Conservation (phyloP, 2,888 invertebrate genomes). For the Caenorhabditis imperialis region DNA sequence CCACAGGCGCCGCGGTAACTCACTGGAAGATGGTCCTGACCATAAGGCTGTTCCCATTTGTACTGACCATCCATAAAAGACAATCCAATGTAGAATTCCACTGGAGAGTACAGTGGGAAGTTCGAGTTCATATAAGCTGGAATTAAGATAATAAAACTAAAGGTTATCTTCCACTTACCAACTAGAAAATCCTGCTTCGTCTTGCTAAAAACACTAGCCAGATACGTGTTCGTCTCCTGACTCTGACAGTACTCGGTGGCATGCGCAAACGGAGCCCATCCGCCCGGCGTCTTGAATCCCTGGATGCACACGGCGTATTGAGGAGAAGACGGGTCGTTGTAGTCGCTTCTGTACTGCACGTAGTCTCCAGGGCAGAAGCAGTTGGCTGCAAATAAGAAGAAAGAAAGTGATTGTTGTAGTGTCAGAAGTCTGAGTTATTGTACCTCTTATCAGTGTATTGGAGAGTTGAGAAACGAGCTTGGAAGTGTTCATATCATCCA, state of each 20-base stretch:
- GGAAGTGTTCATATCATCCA: slow-evolving; percentile 28
- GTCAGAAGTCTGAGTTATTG: background rate
- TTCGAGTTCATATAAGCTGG: slow-evolving; percentile 11
- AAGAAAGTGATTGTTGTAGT: background rate
- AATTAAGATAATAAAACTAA: background rate
- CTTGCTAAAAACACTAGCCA: slow-evolving; percentile 23
- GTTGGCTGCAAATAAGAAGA: slow-evolving; percentile 12
- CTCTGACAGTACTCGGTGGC: slow-evolving; percentile 23
- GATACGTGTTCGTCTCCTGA: background rate
- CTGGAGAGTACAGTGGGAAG: background rate
- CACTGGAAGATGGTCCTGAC: slow-evolving; percentile 2
- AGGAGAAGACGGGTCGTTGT: background rate
- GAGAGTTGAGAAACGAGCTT: slow-evolving; percentile 26
- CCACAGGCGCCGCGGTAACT: no score
- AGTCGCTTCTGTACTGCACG: slow-evolving; percentile 2
- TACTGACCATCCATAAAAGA: slow-evolving; percentile 8
- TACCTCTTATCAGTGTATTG: slow-evolving; percentile 17
- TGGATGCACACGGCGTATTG: slow-evolving; percentile 6
- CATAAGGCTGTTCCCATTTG: slow-evolving; percentile 26
- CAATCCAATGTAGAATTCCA: slow-evolving; percentile 29
- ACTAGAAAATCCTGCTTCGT: slow-evolving; percentile 17
- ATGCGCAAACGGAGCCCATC: slow-evolving; percentile 12
- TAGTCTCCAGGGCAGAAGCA: slow-evolving; percentile 31
- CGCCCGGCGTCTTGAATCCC: slow-evolving; percentile 21
- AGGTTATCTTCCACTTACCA: background rate